Evolutionary conservation across 1,140 invertebrate species (phyloP).

Genomic region (Dreissena rostriformis): DNA sequence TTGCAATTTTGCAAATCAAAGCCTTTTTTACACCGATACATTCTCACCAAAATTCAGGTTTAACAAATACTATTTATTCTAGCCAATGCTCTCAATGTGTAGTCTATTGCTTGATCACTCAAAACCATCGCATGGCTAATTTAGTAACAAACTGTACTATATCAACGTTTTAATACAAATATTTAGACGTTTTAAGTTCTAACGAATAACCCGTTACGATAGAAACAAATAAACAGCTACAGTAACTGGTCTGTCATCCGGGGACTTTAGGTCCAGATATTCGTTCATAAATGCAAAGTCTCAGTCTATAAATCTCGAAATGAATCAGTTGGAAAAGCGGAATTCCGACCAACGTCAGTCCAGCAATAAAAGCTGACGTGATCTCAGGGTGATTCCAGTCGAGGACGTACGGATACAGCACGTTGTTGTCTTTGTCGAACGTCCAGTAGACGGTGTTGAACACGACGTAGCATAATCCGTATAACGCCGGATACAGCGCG

Average conservation of each 20-base stretch:
- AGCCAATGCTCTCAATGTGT: no score
- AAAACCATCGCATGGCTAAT: no score
- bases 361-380: slow-evolving; percentile 43
- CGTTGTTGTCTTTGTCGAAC: slow-evolving; percentile 60
- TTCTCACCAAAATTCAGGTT: no score
- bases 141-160: no score
- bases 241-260: slow-evolving; percentile 13
- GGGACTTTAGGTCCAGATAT: not conserved
- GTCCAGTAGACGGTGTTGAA: slow-evolving; percentile 71
- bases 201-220: no score
- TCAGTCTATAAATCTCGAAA: slow-evolving; percentile 58
- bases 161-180: no score
- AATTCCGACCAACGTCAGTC: slow-evolving; percentile 59
- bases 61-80: no score
- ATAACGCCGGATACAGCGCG: slow-evolving; percentile 61
- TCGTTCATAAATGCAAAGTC: slow-evolving; percentile 32
- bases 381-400: slow-evolving; percentile 72
- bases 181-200: no score
- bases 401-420: slow-evolving; percentile 67
- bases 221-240: no score
- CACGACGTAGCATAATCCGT: slow-evolving; percentile 65
- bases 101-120: no score
- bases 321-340: slow-evolving; percentile 62
- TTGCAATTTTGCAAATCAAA: no score
- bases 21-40: no score